Percentiles rank a stretch among this genome's conserved stretches.
phyloP scores from a whole-genome alignment of 2,797 vertebrate species.

The Myotis planiceps region DNA sequence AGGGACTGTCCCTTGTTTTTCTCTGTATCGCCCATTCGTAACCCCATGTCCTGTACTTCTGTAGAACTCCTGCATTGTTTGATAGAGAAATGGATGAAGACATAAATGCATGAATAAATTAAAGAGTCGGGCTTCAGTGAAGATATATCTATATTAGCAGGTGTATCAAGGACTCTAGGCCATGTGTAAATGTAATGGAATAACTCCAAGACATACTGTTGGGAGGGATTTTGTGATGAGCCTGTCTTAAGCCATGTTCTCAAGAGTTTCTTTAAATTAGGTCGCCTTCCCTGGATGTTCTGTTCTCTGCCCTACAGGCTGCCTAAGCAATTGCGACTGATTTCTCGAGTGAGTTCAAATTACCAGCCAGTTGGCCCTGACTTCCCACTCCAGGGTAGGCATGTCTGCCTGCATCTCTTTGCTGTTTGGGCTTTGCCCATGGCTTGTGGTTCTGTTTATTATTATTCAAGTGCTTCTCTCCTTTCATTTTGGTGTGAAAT shows the following conservation, averaged over 20 bases:
- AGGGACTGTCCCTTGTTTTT: background rate
- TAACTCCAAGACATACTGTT: background rate
- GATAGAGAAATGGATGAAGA: background rate
- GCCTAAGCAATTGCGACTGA: background rate
- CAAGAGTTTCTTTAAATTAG: constrained; percentile 19
- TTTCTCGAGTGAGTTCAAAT: constrained; percentile 33
- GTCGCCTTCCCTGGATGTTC: background rate
- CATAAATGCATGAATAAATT: background rate
- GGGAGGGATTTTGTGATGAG: background rate
- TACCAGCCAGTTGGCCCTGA: background rate
- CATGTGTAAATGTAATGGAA: background rate
- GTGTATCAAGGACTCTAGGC: background rate
- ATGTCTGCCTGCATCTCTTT: background rate
- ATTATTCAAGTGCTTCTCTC: background rate
- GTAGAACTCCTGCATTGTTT: background rate
- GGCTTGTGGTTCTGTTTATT: constrained; percentile 38
- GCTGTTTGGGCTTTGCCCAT: constrained; percentile 10
- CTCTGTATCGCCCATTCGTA: background rate
- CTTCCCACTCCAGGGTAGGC: background rate
- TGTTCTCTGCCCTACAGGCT: background rate
- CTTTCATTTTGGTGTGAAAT: constrained; percentile 32
- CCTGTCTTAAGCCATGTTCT: background rate
- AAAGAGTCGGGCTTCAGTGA: background rate
- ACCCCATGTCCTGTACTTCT: background rate
- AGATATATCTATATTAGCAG: background rate